Evolutionary conservation across 1,140 invertebrate species (phyloP), one percentile per base, ranked within the genome.

Genomic region (Trissolcus basalis): DNA sequence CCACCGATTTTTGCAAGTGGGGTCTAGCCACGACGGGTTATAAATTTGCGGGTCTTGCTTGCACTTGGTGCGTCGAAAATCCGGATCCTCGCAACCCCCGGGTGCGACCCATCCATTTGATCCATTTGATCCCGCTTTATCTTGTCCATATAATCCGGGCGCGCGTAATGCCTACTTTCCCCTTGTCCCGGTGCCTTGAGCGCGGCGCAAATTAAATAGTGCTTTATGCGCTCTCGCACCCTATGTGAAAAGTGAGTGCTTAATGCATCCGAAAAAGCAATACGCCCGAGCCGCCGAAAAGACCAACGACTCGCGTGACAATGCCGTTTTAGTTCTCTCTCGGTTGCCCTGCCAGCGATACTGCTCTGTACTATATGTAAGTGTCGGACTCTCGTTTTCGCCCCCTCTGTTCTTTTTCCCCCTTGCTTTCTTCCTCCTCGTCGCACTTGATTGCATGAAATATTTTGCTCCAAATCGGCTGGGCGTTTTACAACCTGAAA

Each of bases 191-290:
- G 36, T 45, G 58, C 76, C 77, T 74, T 60, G 45, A 67, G 67
- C 61, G 47, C 43, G 72, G 76, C 73, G 81, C 84, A 81, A 85
- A 86, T 85, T 82, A 85, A 83, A 85, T 81, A 80, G 59, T 63
- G 60, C 63, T 75, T 71, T 81, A 76, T 72, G 70, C 55, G 32
- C 61, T 54, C 59, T 43, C 70, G 69, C 73, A 76, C 73, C 70
- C 65, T 51, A 59, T 56, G 51, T 63, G 61, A 78, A 69, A 72
- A 59, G 65, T 54, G 61, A 68, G 51, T 65, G 64, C 69, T 67
- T 77, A 77, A 73, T 80, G 74, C 70, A 74, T 64, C 70, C 64
- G 33, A 59, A 73, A 75, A 65, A 65, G 60, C 49, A 54, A 75
- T 71, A 71, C 59, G 14, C 33, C 12, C 45, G 27, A 9, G 19